A percentile compares a stretch with the other conserved stretches of the same genome.
These are phyloP conservation scores for Helicoverpa zea DNA, from an alignment of 1,140 invertebrate species.

Conservation along the genomic window DNA sequence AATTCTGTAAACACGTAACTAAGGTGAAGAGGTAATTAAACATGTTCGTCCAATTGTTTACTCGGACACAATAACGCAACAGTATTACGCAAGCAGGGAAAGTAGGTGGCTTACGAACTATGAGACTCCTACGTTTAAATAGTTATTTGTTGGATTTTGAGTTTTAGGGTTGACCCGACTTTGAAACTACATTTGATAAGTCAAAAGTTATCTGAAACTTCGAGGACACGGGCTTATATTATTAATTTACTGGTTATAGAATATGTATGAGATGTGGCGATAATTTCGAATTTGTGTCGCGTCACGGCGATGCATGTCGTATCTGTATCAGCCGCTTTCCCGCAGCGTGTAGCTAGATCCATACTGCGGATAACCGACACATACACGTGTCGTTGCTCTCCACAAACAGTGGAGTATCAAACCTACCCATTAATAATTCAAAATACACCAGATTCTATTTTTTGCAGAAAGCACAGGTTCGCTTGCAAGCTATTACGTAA, in stretches of 20 bases:
- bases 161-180: slow-evolving; percentile 23
- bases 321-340: slow-evolving; percentile 32
- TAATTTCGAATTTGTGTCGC: slow-evolving; percentile 1
- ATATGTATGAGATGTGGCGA: neutral
- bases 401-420: slow-evolving; percentile 9
- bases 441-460: neutral
- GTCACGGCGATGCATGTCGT: slow-evolving; percentile 1
- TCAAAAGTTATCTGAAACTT: neutral
- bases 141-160: slow-evolving; percentile 25
- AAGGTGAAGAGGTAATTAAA: slow-evolving; percentile 22
- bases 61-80: slow-evolving; percentile 31
- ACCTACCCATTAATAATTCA: neutral
- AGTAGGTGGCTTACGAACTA: slow-evolving; percentile 41
- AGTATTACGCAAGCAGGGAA: slow-evolving; percentile 36
- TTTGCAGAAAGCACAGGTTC: slow-evolving; percentile 6
- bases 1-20: neutral
- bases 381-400: slow-evolving; percentile 36
- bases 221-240: neutral
- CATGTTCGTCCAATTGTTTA: slow-evolving; percentile 42
- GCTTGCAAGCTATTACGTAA: slow-evolving; percentile 40
- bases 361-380: slow-evolving; percentile 19
- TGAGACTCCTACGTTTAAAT: slow-evolving; percentile 14
- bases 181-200: neutral
- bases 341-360: slow-evolving; percentile 17
- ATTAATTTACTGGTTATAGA: neutral